Conservation (phyloP, 2,888 invertebrate species). For the Drosophila pseudotakahashii region DNA sequence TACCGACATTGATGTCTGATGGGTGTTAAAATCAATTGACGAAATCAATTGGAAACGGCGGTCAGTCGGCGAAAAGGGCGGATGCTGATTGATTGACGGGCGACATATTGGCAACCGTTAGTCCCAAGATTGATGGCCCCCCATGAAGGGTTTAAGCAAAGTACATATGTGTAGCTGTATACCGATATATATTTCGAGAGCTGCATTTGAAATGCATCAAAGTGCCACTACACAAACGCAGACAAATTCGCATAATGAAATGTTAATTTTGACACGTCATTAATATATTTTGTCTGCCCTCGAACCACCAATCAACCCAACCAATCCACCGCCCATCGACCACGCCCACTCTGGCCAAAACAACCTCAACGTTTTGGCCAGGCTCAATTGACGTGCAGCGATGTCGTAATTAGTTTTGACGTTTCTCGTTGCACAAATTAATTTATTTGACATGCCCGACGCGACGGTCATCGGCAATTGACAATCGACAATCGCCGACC, state of each 20-base stretch:
- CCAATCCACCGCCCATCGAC: background rate
- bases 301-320: slow-evolving; percentile 13
- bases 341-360: slow-evolving; percentile 3
- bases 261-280: slow-evolving; percentile 84
- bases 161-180: too few species aligned
- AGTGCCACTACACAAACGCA: slow-evolving; percentile 24
- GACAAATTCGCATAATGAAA: slow-evolving; percentile 76
- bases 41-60: slow-evolving; percentile 83
- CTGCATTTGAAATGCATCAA: slow-evolving; percentile 44
- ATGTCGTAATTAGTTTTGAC: slow-evolving; percentile 83
- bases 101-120: slow-evolving; percentile 72
- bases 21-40: slow-evolving; percentile 84
- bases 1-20: slow-evolving; percentile 66
- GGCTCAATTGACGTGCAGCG: slow-evolving; percentile 68
- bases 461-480: slow-evolving; percentile 49
- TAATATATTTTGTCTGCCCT: slow-evolving; percentile 80
- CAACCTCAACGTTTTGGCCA: slow-evolving; percentile 47
- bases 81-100: slow-evolving; percentile 80
- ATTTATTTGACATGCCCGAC: slow-evolving; percentile 82
- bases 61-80: slow-evolving; percentile 61
- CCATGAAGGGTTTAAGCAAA: slow-evolving; percentile 23
- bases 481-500: slow-evolving; percentile 36
- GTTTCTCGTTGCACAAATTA: slow-evolving; percentile 83
- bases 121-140: slow-evolving; percentile 65
- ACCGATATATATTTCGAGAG: background rate